Evolutionary conservation across 35 echinoderm and acorn worm species (phyloP).

Genomic region (Holothuria glaberrima): DNA sequence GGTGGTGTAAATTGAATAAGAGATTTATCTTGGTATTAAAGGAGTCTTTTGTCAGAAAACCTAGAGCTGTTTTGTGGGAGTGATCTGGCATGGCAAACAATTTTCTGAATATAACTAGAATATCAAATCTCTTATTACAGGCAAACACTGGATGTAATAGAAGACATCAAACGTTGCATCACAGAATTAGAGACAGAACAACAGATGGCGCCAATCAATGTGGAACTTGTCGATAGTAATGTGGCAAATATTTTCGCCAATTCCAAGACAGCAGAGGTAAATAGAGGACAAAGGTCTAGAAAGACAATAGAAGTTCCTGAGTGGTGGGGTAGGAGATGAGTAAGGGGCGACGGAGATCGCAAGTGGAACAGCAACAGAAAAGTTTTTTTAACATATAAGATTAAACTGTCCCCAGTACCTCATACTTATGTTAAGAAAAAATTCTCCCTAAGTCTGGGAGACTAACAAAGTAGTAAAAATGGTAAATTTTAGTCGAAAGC

Average conservation of each 20-base stretch:
- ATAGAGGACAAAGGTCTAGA: background rate
- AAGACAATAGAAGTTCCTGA: background rate
- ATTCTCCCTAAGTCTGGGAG: too few species aligned
- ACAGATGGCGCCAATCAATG: conserved; percentile 97
- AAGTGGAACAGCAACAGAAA: too few species aligned
- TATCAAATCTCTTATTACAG: conserved; percentile 35
- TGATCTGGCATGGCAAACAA: background rate
- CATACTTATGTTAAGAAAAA: too few species aligned
- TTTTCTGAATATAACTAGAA: too few species aligned
- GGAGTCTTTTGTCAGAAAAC: background rate
- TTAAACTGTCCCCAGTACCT: too few species aligned
- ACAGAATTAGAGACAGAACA: conserved; percentile 89
- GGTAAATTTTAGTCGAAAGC: too few species aligned
- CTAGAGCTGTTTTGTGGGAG: background rate
- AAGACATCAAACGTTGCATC: conserved; percentile 86
- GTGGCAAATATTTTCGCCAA: conserved; percentile 60
- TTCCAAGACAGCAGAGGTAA: conserved; percentile 84
- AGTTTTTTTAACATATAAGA: too few species aligned
- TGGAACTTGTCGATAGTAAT: conserved; percentile 79
- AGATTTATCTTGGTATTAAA: background rate
- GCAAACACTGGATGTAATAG: conserved; percentile 69
- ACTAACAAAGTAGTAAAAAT: too few species aligned
- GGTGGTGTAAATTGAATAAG: background rate
- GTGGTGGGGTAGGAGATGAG: background rate
- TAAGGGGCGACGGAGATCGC: background rate